Evolutionary conservation across 2,113 vertebrate species (phyloP), one percentile per base, ranked within the genome.

Genomic region (Platichthys stellatus): DNA sequence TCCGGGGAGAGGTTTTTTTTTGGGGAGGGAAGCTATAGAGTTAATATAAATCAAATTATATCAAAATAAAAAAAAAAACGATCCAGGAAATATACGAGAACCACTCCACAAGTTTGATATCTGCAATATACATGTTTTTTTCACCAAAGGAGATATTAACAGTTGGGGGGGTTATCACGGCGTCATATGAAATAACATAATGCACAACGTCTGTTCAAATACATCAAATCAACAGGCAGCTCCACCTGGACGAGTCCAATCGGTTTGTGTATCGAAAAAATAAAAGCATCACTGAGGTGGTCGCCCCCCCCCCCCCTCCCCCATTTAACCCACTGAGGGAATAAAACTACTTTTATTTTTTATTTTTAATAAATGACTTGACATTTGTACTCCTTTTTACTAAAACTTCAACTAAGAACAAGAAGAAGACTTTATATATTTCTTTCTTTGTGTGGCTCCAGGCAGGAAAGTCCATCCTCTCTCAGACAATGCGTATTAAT

Each of bases 91-190:
- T 86, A 94, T 95, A 97, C 95, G 90, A 95, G 94, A 87, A 95
- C 90, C 95, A 97, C 95, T 94, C 95, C 96, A 97, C 96, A 94
- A 97, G 96, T 96, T 91, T 96, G 96, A 96, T 96, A 96, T 95
- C 95, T 90, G 95, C 93, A 96, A 92, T 97, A 94, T 96, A 97
- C 96, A 97, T 94, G 18, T 51, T 15, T 17, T 28, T 95, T 96
- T 95, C 96, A 96, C 96, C 93, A 95, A 93, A 90, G 93, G 92
- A 89, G 91, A 89, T 91, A 95, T 87, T 63, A 95, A 97, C 95
- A 96, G 89, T 78, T 80, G 76, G 75, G 77, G 31, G 31, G 81
- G 82, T 89, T 88, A 89, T 91, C 92, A 94, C 91, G 89, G 89
- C 86, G 93, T 92, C 86, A 90, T 90, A 91, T 90, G 88, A 91